Conservation (phyloP, 2,888 invertebrate species). For the Capitulum mitella region DNA sequence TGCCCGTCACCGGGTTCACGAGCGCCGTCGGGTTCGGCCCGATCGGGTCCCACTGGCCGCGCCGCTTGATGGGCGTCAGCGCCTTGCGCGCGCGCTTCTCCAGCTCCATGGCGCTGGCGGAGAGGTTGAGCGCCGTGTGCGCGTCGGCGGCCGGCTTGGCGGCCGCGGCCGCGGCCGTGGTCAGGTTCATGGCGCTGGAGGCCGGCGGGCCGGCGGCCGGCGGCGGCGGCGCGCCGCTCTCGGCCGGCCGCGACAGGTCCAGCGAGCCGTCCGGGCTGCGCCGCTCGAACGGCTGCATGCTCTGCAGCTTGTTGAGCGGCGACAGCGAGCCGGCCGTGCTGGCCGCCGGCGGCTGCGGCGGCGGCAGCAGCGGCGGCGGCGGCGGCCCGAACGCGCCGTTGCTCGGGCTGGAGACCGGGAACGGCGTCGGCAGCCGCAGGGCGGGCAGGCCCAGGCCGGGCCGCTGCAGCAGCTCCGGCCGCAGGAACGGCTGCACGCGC, state of each 20-base stretch:
- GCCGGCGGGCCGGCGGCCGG: slow-evolving; percentile 33
- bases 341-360: slow-evolving; percentile 32
- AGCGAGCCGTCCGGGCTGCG: slow-evolving; percentile 25
- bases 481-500: slow-evolving; percentile 38
- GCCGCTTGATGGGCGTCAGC: slow-evolving; percentile 42
- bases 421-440: slow-evolving; percentile 36
- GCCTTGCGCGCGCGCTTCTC: slow-evolving; percentile 32
- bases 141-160: slow-evolving; percentile 35
- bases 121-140: slow-evolving; percentile 27
- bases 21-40: slow-evolving; percentile 64
- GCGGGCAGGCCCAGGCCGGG: slow-evolving; percentile 37
- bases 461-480: slow-evolving; percentile 37
- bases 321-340: slow-evolving; percentile 48
- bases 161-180: slow-evolving; percentile 36
- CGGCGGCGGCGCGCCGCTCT: slow-evolving; percentile 33
- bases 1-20: slow-evolving; percentile 86
- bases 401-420: slow-evolving; percentile 45
- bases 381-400: slow-evolving; percentile 42
- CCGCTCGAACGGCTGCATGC: slow-evolving; percentile 93
- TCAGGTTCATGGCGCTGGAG: slow-evolving; percentile 37
- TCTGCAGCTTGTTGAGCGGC: slow-evolving; percentile 80
- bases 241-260: slow-evolving; percentile 46
- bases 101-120: slow-evolving; percentile 33
- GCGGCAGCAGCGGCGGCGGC: slow-evolving; percentile 57
- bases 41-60: slow-evolving; percentile 44